Conservation (phyloP, 1,140 invertebrate species). For the Holotrichia oblita region DNA sequence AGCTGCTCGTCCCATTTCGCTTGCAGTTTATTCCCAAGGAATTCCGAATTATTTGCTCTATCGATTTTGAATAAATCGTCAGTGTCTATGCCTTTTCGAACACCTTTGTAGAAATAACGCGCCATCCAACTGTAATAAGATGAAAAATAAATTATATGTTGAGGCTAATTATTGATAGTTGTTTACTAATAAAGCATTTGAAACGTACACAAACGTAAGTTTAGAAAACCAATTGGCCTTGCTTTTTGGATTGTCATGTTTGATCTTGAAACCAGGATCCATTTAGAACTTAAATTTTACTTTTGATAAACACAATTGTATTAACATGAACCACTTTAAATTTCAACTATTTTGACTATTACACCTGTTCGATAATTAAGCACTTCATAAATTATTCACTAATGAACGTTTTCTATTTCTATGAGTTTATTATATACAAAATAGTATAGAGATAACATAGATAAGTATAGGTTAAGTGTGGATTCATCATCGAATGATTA, state of each 20-base stretch:
- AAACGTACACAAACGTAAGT: background rate
- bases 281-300: background rate
- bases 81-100: slow-evolving; percentile 50
- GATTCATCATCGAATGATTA: too few species aligned
- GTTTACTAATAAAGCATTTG: background rate
- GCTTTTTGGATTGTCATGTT: background rate
- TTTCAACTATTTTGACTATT: background rate
- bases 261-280: background rate
- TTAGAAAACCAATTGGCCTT: background rate
- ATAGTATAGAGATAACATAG: too few species aligned
- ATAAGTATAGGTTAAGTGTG: too few species aligned
- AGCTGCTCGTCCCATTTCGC: slow-evolving; percentile 65
- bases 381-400: too few species aligned
- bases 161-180: background rate
- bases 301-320: background rate
- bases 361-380: too few species aligned
- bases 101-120: slow-evolving; percentile 52
- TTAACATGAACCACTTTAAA: background rate
- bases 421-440: too few species aligned
- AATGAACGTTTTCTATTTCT: too few species aligned
- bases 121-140: slow-evolving; percentile 53
- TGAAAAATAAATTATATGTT: background rate
- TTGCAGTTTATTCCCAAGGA: slow-evolving; percentile 63
- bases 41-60: slow-evolving; percentile 54
- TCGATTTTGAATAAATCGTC: slow-evolving; percentile 54